A percentile compares a stretch with the other conserved stretches of the same genome.
phyloP scores from a whole-genome alignment of 1,140 invertebrate species.

The Pantala flavescens region DNA sequence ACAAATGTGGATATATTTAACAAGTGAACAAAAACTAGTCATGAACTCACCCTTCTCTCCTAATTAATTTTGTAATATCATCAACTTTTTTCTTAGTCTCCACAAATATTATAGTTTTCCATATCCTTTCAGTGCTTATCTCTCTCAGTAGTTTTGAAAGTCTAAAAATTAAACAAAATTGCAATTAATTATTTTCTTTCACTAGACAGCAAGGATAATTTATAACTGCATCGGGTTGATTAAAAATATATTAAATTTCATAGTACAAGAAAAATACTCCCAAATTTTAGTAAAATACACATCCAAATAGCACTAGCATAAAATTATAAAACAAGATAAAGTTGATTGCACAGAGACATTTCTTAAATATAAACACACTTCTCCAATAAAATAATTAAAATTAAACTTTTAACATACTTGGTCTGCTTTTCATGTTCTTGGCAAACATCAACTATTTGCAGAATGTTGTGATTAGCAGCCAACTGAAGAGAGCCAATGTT shows the following conservation, averaged over 20 bases:
- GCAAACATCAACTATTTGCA: conserved; percentile 53
- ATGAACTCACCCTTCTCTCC: conserved; percentile 43
- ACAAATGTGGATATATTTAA: too few species aligned
- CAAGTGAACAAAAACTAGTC: too few species aligned
- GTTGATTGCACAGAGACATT: too few species aligned
- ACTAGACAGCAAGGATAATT: too few species aligned
- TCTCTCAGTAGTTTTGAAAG: conserved; percentile 38
- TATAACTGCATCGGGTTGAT: too few species aligned
- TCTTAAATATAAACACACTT: too few species aligned
- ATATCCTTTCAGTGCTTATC: conserved; percentile 42
- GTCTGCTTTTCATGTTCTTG: conserved; percentile 38
- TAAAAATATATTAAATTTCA: too few species aligned
- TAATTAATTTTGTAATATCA: conserved; percentile 49
- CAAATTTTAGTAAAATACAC: too few species aligned
- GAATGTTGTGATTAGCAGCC: conserved; percentile 58
- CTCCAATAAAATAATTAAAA: too few species aligned
- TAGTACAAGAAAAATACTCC: too few species aligned
- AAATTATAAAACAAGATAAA: too few species aligned
- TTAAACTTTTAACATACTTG: conserved; percentile 34
- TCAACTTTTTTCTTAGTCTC: conserved; percentile 63
- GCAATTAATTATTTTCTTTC: neutral
- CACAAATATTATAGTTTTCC: conserved; percentile 53
- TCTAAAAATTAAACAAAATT: neutral
- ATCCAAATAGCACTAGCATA: too few species aligned
- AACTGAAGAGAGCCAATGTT: conserved; percentile 53